These are phyloP conservation scores for Amphiura filiformis DNA, from an alignment of 35 echinoderm and acorn worm species.

Conservation along the genomic window DNA sequence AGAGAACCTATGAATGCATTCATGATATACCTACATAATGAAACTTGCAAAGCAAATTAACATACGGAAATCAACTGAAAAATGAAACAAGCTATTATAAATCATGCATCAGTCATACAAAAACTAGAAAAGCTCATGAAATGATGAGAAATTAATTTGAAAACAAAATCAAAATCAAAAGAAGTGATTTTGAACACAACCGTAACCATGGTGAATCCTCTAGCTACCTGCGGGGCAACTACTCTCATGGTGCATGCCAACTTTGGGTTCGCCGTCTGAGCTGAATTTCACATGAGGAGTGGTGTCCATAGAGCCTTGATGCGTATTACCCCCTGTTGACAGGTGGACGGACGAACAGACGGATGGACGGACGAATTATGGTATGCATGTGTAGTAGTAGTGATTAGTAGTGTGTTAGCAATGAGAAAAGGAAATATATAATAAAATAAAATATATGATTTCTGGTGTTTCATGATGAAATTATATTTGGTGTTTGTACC, in stretches of 20 bases:
- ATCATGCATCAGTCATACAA: no score
- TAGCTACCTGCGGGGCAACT: constrained; percentile 39
- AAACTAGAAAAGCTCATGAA: no score
- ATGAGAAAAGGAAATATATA: neutral
- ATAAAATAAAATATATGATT: neutral
- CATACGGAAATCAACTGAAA: no score
- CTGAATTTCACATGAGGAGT: constrained; percentile 46
- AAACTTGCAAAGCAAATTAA: no score
- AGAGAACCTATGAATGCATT: no score
- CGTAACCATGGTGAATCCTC: neutral
- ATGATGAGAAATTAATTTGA: neutral
- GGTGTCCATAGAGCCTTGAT: neutral
- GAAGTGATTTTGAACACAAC: neutral
- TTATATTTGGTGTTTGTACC: no score
- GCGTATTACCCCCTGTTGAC: neutral
- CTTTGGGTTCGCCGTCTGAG: constrained; percentile 25
- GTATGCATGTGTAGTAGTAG: neutral
- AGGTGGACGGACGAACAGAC: no score
- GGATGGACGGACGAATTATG: no score
- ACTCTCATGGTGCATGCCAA: constrained; percentile 2
- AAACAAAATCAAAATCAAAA: neutral
- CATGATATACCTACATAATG: no score
- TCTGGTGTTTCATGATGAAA: no score
- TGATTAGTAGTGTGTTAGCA: constrained; percentile 5
- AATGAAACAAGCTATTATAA: no score